Base-by-base conservation (phyloP, 2,797 vertebrate genomes). In the Novumbra hubbsi region DNA sequence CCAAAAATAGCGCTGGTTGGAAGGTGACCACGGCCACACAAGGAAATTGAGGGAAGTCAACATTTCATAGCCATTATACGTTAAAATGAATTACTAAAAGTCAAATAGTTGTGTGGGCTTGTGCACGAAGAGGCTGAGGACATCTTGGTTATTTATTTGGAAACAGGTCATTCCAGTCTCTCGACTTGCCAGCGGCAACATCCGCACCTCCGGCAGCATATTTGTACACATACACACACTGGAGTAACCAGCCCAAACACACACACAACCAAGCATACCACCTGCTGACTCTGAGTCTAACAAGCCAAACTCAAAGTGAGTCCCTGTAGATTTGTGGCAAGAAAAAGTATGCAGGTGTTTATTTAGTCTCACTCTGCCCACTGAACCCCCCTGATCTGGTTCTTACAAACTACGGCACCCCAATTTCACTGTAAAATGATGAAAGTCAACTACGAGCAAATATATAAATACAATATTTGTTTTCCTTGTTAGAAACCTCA, bases 231-330 rank as follows among this genome's bases (percentile, higher is more conserved):
- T 30, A 50, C 60, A 57, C 41, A 48, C 72, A 71, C 71, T 3
- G 2, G 34, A 38, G 34, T 38, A 38, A 38, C 34, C 34, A 38
- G 34, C 34, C 34, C 34, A 38, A 38, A 72, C 67, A 70, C 49
- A 73, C 30, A 34, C 69, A 49, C 19, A 72, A 50, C 5, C 73
- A 78, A 32, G 67, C 72, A 27, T 64, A 73, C 52, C 80, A 68
- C 80, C 73, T 48, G 71, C 75, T 73, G 76, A 78, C 68, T 73
- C 62, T 30, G 27, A 73, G 72, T 66, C 67, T 78, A 71, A 81
- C 66, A 65, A 78, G 79, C 48, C 50, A 50, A 78, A 49, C 27
- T 74, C 45, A 77, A 80, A 77, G 55, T 48, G n/a, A 17, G 28
- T 52, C 17, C 24, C 34, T 24, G 19, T n/a, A 5, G 27, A 34